These are phyloP conservation scores for Anableps anableps DNA, from an alignment of 2,797 vertebrate species.

Conservation along the genomic window DNA sequence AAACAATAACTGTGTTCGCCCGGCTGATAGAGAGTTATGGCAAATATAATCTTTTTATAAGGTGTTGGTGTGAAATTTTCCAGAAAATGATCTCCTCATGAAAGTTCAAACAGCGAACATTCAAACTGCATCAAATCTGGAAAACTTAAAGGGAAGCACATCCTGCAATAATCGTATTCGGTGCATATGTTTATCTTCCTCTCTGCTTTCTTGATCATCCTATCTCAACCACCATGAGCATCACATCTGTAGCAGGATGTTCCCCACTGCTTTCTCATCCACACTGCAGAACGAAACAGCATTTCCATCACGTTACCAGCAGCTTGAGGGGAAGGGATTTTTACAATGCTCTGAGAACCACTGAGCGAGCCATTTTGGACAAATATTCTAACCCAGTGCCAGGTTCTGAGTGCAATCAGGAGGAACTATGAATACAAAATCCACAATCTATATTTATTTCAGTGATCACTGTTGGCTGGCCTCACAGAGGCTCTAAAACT, in stretches of 20 bases:
- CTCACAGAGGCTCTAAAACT: too few relatives aligned
- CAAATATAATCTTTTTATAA: neutral
- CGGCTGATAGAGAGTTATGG: neutral
- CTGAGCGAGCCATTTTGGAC: too few relatives aligned
- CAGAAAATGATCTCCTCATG: neutral
- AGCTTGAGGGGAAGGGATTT: too few relatives aligned
- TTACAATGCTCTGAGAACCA: too few relatives aligned
- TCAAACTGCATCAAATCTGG: neutral
- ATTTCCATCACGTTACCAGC: too few relatives aligned
- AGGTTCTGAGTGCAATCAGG: neutral
- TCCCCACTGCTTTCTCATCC: neutral
- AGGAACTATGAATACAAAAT: neutral
- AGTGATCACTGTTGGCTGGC: too few relatives aligned
- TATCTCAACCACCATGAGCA: neutral
- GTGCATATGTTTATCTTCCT: neutral
- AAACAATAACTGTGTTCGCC: neutral
- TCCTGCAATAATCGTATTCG: too few relatives aligned
- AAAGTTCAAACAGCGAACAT: neutral
- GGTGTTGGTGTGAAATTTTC: neutral
- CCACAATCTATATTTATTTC: too few relatives aligned
- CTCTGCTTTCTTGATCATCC: neutral
- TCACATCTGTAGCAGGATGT: neutral
- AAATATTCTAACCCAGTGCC: too few relatives aligned
- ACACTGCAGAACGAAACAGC: too few relatives aligned
- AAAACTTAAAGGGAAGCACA: neutral